Conservation (phyloP, 2,797 vertebrate species). For the Thaleichthys pacificus region DNA sequence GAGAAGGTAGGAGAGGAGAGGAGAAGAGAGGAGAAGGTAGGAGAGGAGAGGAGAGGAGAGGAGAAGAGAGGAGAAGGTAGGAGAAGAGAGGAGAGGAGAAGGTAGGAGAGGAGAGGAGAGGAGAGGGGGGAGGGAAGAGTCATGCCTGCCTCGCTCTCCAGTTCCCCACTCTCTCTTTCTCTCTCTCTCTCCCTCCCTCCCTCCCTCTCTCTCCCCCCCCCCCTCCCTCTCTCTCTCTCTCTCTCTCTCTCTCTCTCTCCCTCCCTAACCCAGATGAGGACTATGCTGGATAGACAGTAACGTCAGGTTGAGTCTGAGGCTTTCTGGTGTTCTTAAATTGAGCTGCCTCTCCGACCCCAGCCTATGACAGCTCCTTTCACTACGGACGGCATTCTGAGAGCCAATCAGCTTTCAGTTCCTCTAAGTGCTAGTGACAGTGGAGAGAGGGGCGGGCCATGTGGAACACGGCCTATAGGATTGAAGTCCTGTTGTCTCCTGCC, state of each 20-base stretch:
- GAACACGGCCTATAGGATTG: constrained; percentile 60
- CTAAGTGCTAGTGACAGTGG: constrained; percentile 70
- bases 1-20: neutral
- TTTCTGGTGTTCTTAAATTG: constrained; percentile 70
- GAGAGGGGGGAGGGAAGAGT: neutral
- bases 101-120: too few species aligned
- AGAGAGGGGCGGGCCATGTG: constrained; percentile 72
- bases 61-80: too few species aligned
- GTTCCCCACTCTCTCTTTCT: neutral
- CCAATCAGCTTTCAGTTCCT: constrained; percentile 70
- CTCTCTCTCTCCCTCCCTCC: too few species aligned
- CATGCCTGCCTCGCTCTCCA: constrained; percentile 9
- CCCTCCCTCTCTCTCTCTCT: too few species aligned
- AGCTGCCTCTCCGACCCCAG: constrained; percentile 73
- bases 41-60: too few species aligned
- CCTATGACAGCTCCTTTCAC: constrained; percentile 72
- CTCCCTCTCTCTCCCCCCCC: constrained; percentile 11
- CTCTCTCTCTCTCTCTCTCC: constrained; percentile 19
- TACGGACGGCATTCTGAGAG: constrained; percentile 73
- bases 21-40: too few species aligned
- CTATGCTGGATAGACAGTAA: constrained; percentile 72
- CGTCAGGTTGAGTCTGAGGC: constrained; percentile 66
- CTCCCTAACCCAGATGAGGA: constrained; percentile 38
- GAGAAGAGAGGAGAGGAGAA: too few species aligned
- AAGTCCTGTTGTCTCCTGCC: constrained; percentile 68